Base-by-base conservation (phyloP, 53 echinoderm and acorn worm species). In the Arbacia lixula region DNA sequence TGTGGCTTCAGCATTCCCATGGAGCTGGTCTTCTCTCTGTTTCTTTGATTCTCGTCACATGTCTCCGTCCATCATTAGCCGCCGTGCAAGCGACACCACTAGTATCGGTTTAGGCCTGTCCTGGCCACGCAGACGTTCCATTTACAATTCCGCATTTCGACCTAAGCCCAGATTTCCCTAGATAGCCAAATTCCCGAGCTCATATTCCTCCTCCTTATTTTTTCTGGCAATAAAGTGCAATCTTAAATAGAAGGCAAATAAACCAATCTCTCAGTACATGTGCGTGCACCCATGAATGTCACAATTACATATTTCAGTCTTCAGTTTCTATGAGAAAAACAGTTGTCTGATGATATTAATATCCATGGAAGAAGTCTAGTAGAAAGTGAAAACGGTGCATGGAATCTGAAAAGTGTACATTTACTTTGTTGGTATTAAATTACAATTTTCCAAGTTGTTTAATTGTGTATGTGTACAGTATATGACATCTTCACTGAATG, bases 121-220 rank as follows among this genome's bases (percentile, higher is more conserved):
- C 40, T 42, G 43, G 43, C 46, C 43, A 40, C 43, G 40, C 46
- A 16, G 3, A 40, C 27, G 12, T 43, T 39, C 43, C 69, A 42
- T 69, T 41, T 41, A 43, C 43, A 41, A 69, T 28, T 38, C 41
- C 3, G 69, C 69, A 69, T 69, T 69, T 69, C 34, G 43, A 43
- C 19, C 42, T 35, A 69, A 69, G 43, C 69, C 69, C 40, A 42
- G 69, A 69, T 69, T 69, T 69, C 69, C 69, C 69, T 16, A 12
- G 69, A 43, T 28, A 43, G 29, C 41, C 5, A 29, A 41, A 43
- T 69, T 69, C 46, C 14, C 69, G 46, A 46, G 41, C 69, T 43
- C 69, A 69, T 41, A 69, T 28, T 41, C 22, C 28, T 12, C 69
- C 26, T n/a, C n/a, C n/a, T n/a, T n/a, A n/a, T n/a, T n/a, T 69